Conservation (phyloP, 2,888 invertebrate species). For the Drosophila neotestacea region DNA sequence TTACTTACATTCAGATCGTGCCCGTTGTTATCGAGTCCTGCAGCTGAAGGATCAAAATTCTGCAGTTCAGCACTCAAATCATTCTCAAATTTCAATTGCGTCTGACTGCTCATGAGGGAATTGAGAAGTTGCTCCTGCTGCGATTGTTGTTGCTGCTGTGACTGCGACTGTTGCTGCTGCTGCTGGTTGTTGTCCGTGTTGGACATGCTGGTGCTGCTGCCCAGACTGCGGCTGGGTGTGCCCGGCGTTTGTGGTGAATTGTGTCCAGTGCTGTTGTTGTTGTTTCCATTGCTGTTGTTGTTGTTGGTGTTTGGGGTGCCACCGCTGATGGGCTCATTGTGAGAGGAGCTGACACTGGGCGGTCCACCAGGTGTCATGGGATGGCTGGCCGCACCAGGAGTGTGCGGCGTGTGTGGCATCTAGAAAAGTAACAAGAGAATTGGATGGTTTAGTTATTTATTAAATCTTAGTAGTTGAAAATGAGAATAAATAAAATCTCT, state of each 20-base stretch:
- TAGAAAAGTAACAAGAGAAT: constrained; percentile 64
- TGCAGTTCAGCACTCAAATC: constrained; percentile 93
- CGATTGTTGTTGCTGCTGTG: constrained; percentile 74
- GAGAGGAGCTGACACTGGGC: constrained; percentile 91
- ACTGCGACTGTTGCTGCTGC: constrained; percentile 63
- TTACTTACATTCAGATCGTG: constrained; percentile 95
- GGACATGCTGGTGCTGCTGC: constrained; percentile 51
- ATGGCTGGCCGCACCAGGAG: constrained; percentile 90
- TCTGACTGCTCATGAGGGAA: constrained; percentile 83
- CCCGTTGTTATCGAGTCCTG: constrained; percentile 94
- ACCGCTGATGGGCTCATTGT: constrained; percentile 84
- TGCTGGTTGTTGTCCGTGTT: constrained; percentile 71
- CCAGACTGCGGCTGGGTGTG: constrained; percentile 79
- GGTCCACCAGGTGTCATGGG: constrained; percentile 91
- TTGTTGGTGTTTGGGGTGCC: constrained; percentile 74
- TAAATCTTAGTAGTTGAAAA: not conserved
- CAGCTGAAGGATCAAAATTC: constrained; percentile 95
- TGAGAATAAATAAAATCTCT: not conserved
- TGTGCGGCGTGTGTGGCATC: constrained; percentile 93
- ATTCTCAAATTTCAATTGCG: constrained; percentile 87
- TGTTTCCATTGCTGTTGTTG: constrained; percentile 59
- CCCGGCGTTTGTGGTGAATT: constrained; percentile 86
- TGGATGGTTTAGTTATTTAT: not conserved
- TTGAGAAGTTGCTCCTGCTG: constrained; percentile 82
- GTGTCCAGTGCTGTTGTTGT: constrained; percentile 75